Percentiles rank a stretch among this genome's conserved stretches.
Conservation (phyloP, 2,888 invertebrate genomes). For the Auanema freiburgensis region DNA sequence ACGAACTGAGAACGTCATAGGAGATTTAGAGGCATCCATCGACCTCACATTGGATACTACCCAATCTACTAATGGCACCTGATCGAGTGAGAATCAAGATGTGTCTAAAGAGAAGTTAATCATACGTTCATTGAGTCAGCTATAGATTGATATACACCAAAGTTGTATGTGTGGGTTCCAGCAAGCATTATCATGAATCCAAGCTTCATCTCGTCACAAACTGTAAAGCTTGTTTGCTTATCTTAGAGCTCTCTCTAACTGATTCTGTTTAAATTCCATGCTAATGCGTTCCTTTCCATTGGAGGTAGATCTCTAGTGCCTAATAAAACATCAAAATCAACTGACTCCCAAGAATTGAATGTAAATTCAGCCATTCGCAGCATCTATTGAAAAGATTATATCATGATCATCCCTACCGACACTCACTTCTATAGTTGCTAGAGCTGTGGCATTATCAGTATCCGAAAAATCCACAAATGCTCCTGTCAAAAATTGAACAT, state of each 20-base stretch:
- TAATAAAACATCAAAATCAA: conserved; percentile 46
- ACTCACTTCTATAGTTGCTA: conserved; percentile 22
- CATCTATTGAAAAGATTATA: conserved; percentile 35
- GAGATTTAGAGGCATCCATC: conserved; percentile 16
- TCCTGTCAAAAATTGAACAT: conserved; percentile 31
- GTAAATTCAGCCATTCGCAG: conserved; percentile 49
- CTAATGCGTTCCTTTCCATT: conserved; percentile 34
- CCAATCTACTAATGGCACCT: conserved; percentile 51
- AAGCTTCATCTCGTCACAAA: conserved; percentile 51
- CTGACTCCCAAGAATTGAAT: conserved; percentile 38
- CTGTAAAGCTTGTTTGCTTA: conserved; percentile 23
- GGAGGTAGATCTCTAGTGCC: conserved; percentile 44
- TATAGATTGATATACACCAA: conserved; percentile 40
- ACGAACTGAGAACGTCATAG: conserved; percentile 45
- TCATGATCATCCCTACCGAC: too few species aligned
- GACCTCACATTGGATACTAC: conserved; percentile 30
- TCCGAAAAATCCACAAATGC: conserved; percentile 32
- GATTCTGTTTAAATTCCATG: conserved; percentile 45
- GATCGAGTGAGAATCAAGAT: conserved; percentile 6
- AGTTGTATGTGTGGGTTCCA: conserved; percentile 39
- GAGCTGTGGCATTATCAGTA: conserved; percentile 30
- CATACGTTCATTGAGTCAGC: conserved; percentile 45
- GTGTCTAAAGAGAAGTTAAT: neutral
- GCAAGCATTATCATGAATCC: conserved; percentile 53
- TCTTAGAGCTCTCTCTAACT: conserved; percentile 14